Evolutionary conservation across 1,140 invertebrate species (phyloP).

Genomic region (Thaumatotibia leucotreta): DNA sequence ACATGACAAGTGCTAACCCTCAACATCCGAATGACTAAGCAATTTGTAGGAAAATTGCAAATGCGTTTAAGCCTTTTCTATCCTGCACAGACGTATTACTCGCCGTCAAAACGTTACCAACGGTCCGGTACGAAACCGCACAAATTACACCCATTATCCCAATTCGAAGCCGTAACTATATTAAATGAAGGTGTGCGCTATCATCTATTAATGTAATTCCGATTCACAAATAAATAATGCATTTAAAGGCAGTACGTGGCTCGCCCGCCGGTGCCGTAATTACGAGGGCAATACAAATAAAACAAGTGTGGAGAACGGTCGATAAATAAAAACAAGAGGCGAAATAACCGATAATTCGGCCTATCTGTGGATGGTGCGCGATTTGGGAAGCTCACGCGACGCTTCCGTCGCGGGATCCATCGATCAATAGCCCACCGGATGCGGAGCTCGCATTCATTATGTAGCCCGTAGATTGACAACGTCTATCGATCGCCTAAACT

Average conservation of each 20-base stretch:
- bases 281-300: constrained; percentile 71
- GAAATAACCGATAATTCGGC: constrained; percentile 67
- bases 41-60: constrained; percentile 42
- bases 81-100: constrained; percentile 19
- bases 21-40: constrained; percentile 25
- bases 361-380: constrained; percentile 48
- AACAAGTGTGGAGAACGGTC: constrained; percentile 45
- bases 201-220: constrained; percentile 67
- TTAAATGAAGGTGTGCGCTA: constrained; percentile 69
- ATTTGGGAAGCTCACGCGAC: constrained; percentile 65
- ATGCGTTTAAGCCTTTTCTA: constrained; percentile 31
- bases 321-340: constrained; percentile 66
- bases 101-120: constrained; percentile 28
- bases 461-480: constrained; percentile 31
- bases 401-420: constrained; percentile 28
- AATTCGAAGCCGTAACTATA: constrained; percentile 64
- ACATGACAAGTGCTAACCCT: constrained; percentile 24
- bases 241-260: constrained; percentile 64
- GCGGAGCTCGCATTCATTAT: constrained; percentile 40
- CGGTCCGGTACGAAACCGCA: constrained; percentile 22
- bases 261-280: constrained; percentile 52
- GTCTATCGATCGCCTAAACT: constrained; percentile 35
- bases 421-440: constrained; percentile 49
- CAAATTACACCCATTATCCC: constrained; percentile 65
- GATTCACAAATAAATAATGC: constrained; percentile 73